Conservation (phyloP, 1,140 invertebrate genomes). For the Lordiphosa stackelbergi region DNA sequence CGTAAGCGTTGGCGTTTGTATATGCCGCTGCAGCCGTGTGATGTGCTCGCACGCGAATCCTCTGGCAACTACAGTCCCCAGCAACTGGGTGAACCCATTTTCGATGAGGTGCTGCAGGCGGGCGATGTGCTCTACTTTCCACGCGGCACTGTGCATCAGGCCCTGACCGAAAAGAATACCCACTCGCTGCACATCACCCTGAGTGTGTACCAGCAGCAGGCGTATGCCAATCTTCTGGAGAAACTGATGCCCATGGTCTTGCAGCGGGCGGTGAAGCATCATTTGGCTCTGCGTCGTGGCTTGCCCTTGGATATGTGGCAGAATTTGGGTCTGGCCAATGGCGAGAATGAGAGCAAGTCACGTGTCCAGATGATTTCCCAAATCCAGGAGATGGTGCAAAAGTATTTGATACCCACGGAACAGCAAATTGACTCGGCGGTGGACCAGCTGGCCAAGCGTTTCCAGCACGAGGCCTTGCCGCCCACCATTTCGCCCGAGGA, state of each 20-base stretch:
- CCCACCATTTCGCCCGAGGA: constrained; percentile 85
- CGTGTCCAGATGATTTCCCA: constrained; percentile 79
- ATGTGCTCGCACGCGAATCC: constrained; percentile 87
- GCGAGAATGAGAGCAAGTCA: constrained; percentile 77
- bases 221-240: constrained; percentile 92
- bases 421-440: constrained; percentile 88
- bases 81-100: constrained; percentile 88
- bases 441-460: constrained; percentile 90
- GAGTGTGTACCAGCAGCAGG: constrained; percentile 93
- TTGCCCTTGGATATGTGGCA: constrained; percentile 88
- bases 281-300: constrained; percentile 86
- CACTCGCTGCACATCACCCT: constrained; percentile 96
- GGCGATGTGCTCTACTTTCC: constrained; percentile 96
- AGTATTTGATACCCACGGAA: constrained; percentile 68
- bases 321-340: constrained; percentile 84
- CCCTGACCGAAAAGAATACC: constrained; percentile 82
- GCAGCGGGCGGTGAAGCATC: constrained; percentile 83
- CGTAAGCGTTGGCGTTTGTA: constrained; percentile 97
- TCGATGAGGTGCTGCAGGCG: constrained; percentile 86
- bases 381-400: constrained; percentile 78
- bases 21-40: constrained; percentile 80
- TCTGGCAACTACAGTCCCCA: constrained; percentile 89
- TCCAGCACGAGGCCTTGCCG: constrained; percentile 92
- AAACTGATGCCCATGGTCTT: constrained; percentile 88
- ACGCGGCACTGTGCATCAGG: constrained; percentile 96